Evolutionary conservation across 2,888 invertebrate species (phyloP).

Genomic region (Timema cristinae): DNA sequence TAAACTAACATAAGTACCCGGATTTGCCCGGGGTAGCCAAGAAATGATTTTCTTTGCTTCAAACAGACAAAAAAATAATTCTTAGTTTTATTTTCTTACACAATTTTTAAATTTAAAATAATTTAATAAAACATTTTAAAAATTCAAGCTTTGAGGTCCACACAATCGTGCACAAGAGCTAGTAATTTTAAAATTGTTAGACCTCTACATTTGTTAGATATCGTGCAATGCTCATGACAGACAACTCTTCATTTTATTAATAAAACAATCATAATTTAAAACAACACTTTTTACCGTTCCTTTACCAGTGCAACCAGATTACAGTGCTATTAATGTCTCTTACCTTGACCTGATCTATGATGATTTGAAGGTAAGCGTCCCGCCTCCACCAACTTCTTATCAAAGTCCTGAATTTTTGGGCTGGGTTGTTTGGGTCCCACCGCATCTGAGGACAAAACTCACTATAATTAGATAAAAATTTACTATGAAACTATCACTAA

Average conservation of each 20-base stretch:
- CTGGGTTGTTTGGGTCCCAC: constrained; percentile 55
- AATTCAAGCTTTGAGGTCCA: too few species aligned
- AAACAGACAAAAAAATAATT: too few species aligned
- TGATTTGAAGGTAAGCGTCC: constrained; percentile 93
- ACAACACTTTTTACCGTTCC: constrained; percentile 26
- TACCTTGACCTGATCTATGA: constrained; percentile 88
- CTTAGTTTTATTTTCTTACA: too few species aligned
- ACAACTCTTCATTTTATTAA: constrained; percentile 10
- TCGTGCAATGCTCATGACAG: background rate
- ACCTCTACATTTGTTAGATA: too few species aligned
- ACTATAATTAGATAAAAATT: background rate
- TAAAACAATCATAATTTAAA: constrained; percentile 20
- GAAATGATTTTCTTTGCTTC: too few species aligned
- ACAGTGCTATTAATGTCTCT: constrained; percentile 36
- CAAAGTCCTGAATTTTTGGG: constrained; percentile 68
- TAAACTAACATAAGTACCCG: too few species aligned
- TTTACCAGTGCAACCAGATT: too few species aligned
- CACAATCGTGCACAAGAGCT: too few species aligned
- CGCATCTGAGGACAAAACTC: constrained; percentile 47
- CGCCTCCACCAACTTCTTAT: constrained; percentile 88
- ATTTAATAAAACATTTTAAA: too few species aligned
- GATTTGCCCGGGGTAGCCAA: too few species aligned
- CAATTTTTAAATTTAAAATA: too few species aligned
- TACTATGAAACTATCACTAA: background rate
- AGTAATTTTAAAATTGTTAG: too few species aligned